Conservation (phyloP, 2,797 vertebrate species). For the Leptatherina wallacei region DNA sequence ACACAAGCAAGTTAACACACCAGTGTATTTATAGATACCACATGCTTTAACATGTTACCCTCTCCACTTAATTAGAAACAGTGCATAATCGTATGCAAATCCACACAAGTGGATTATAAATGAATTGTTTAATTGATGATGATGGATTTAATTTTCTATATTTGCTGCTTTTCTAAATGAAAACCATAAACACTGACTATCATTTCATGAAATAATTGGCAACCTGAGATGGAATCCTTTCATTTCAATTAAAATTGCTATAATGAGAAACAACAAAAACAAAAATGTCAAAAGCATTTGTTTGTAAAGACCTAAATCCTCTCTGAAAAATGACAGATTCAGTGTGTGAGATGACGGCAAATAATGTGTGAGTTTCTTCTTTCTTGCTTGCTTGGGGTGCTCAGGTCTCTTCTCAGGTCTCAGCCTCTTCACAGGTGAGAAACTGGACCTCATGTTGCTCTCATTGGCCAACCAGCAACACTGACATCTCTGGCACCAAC, state of each 20-base stretch:
- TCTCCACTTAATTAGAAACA: constrained; percentile 61
- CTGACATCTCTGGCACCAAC: background rate
- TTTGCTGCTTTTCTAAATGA: constrained; percentile 39
- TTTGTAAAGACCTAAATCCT: constrained; percentile 38
- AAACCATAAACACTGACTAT: constrained; percentile 49
- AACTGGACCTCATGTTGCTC: background rate
- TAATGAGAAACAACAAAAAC: constrained; percentile 46
- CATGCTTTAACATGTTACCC: constrained; percentile 55
- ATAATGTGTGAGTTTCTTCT: background rate
- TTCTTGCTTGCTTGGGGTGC: background rate
- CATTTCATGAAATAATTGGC: constrained; percentile 49
- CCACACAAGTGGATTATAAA: constrained; percentile 69
- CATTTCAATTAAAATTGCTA: constrained; percentile 53
- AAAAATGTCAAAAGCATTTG: constrained; percentile 20
- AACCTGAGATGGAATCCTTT: constrained; percentile 38
- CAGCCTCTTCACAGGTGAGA: background rate
- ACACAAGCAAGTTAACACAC: constrained; percentile 49
- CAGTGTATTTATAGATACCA: constrained; percentile 54
- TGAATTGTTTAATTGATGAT: constrained; percentile 66
- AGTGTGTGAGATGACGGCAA: background rate
- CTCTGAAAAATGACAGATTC: constrained; percentile 24
- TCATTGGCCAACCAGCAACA: background rate
- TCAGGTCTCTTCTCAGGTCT: too few relatives aligned
- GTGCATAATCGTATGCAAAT: constrained; percentile 69
- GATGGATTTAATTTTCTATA: constrained; percentile 59